Conservation (phyloP, 2,888 invertebrate species). For the Neocrepidodera transversa region DNA sequence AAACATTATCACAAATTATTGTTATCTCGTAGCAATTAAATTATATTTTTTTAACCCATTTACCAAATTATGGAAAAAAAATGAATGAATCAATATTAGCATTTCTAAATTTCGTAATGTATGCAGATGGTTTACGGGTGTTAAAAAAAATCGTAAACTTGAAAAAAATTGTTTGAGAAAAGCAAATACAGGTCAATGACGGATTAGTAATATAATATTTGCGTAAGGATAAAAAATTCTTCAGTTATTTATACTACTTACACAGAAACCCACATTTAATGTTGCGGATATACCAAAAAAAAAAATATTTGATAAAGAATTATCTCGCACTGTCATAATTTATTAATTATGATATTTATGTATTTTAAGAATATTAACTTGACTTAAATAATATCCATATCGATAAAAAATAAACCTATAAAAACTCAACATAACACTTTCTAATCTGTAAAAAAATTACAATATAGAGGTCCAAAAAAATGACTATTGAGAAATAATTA, state of each 20-base stretch:
- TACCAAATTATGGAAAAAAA: slow-evolving; percentile 15
- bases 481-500: no score
- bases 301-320: background rate
- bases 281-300: background rate
- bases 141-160: slow-evolving; percentile 22
- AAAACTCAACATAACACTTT: no score
- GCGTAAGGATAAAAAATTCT: background rate
- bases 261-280: background rate
- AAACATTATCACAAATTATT: slow-evolving; percentile 17
- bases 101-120: slow-evolving; percentile 4
- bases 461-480: no score
- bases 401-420: no score
- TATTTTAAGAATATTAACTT: no score
- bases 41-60: slow-evolving; percentile 24
- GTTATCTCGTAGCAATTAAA: slow-evolving; percentile 26
- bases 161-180: slow-evolving; percentile 6
- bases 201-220: slow-evolving; percentile 10
- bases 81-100: slow-evolving; percentile 8
- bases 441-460: no score
- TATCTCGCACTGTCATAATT: background rate
- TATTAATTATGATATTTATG: no score
- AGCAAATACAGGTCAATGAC: slow-evolving; percentile 22
- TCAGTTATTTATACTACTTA: background rate
- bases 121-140: slow-evolving; percentile 8
- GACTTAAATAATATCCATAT: no score